These are phyloP conservation scores for Bactericera cockerelli DNA, from an alignment of 1,140 invertebrate genomes.

Conservation along the genomic window DNA sequence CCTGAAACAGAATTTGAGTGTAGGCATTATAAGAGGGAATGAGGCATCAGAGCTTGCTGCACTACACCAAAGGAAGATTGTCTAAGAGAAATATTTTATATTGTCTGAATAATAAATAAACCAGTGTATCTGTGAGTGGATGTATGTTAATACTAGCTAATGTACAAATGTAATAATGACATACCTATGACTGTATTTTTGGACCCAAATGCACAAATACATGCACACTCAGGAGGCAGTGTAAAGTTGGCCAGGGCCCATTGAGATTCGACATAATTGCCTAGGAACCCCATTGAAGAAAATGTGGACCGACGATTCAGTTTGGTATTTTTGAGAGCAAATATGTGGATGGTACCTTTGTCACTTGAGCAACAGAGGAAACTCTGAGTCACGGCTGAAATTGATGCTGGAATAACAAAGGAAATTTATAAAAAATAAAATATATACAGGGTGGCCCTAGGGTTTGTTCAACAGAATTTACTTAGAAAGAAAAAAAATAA, in stretches of 20 bases:
- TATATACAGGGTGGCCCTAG: too few species aligned
- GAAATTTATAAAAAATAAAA: too few species aligned
- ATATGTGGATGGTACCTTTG: slow-evolving; percentile 88
- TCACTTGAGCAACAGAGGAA: slow-evolving; percentile 80
- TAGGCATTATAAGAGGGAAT: too few species aligned
- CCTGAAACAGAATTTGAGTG: too few species aligned
- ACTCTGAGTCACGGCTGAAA: slow-evolving; percentile 68
- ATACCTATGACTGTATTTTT: slow-evolving; percentile 60
- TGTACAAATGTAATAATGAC: too few species aligned
- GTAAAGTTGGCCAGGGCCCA: slow-evolving; percentile 71
- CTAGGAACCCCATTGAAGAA: slow-evolving; percentile 51
- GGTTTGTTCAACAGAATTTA: slow-evolving; percentile 58
- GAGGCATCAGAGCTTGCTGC: too few species aligned
- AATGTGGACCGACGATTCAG: slow-evolving; percentile 50
- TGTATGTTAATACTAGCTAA: too few species aligned
- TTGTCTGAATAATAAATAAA: too few species aligned
- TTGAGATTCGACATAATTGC: slow-evolving; percentile 61
- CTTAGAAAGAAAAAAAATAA: too few species aligned
- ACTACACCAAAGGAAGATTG: too few species aligned
- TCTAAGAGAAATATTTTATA: too few species aligned
- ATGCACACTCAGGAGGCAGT: slow-evolving; percentile 66
- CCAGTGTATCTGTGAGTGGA: too few species aligned
- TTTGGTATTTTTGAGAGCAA: slow-evolving; percentile 58
- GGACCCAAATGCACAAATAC: slow-evolving; percentile 68
- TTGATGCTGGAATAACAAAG: slow-evolving; percentile 48